A percentile compares a stretch with the other conserved stretches of the same genome.
These are phyloP conservation scores for Ips typographus DNA, from an alignment of 1,140 invertebrate genomes.

Conservation along the genomic window DNA sequence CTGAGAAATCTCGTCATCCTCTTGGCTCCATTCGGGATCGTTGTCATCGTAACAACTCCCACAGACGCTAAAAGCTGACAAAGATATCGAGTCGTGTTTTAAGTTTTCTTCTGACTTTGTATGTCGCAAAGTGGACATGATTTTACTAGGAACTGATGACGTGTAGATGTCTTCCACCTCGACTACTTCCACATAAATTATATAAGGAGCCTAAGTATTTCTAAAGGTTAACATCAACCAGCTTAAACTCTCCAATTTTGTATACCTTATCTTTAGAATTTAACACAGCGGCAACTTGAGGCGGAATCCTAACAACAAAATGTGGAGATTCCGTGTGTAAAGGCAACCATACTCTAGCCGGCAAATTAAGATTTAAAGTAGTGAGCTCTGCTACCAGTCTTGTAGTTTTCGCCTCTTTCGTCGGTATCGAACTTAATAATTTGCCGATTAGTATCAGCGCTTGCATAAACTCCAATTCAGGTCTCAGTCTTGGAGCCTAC, in stretches of 20 bases:
- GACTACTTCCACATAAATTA: slow-evolving; percentile 96
- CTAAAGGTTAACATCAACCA: neutral
- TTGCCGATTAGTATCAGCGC: slow-evolving; percentile 90
- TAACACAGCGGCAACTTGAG: slow-evolving; percentile 91
- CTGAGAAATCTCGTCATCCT: slow-evolving; percentile 89
- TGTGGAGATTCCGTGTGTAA: slow-evolving; percentile 70
- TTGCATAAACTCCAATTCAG: slow-evolving; percentile 85
- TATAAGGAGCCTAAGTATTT: slow-evolving; percentile 83
- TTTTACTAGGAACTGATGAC: slow-evolving; percentile 76
- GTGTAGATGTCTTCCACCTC: slow-evolving; percentile 87
- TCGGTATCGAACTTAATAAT: slow-evolving; percentile 82
- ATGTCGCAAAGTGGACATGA: slow-evolving; percentile 78
- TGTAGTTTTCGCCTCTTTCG: slow-evolving; percentile 92
- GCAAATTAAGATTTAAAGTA: slow-evolving; percentile 93
- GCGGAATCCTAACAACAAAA: slow-evolving; percentile 90
- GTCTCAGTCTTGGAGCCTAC: slow-evolving; percentile 77
- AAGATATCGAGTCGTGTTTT: slow-evolving; percentile 49
- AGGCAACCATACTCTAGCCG: slow-evolving; percentile 96
- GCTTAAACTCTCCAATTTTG: no score
- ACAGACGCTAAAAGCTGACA: slow-evolving; percentile 50
- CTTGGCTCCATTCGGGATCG: slow-evolving; percentile 86
- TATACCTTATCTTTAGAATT: slow-evolving; percentile 97
- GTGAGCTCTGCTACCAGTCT: slow-evolving; percentile 89
- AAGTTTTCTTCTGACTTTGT: slow-evolving; percentile 95
- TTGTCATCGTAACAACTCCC: slow-evolving; percentile 53